These are phyloP conservation scores for Hypomesus transpacificus DNA, from an alignment of 2,113 vertebrate genomes.

Conservation along the genomic window DNA sequence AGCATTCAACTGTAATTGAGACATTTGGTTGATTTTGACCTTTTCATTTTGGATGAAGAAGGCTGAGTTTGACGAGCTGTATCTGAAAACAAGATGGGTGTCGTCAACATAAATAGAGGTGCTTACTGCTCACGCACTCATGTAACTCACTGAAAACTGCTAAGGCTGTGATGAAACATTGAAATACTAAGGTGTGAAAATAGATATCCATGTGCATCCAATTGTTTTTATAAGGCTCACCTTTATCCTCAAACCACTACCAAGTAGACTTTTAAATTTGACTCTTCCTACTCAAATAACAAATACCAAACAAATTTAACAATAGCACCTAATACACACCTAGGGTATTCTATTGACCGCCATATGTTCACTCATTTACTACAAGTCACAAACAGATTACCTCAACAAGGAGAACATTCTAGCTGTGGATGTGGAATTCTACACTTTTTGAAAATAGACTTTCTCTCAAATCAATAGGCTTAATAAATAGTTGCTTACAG, in stretches of 20 bases:
- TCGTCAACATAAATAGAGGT: not conserved
- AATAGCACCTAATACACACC: constrained; percentile 38
- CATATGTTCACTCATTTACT: constrained; percentile 38
- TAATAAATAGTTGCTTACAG: constrained; percentile 87
- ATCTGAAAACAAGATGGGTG: not conserved
- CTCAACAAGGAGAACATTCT: constrained; percentile 60
- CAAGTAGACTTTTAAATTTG: too few species aligned
- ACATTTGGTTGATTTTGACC: not conserved
- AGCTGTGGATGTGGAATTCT: constrained; percentile 65
- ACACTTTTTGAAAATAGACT: constrained; percentile 67
- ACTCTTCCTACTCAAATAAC: not conserved
- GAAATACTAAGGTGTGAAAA: too few species aligned
- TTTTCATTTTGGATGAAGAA: not conserved
- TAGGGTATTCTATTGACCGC: constrained; percentile 46
- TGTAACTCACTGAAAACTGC: too few species aligned
- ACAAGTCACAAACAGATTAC: constrained; percentile 51
- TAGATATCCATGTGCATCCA: too few species aligned
- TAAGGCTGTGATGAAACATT: too few species aligned
- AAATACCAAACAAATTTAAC: constrained; percentile 24
- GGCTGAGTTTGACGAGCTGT: not conserved
- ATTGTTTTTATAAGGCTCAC: too few species aligned
- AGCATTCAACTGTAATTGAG: constrained; percentile 31
- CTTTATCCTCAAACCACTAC: too few species aligned
- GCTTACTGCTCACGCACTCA: too few species aligned
- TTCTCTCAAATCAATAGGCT: constrained; percentile 77